Base-by-base conservation (phyloP, 2,888 invertebrate species). In the Listrodromus nycthemerus region DNA sequence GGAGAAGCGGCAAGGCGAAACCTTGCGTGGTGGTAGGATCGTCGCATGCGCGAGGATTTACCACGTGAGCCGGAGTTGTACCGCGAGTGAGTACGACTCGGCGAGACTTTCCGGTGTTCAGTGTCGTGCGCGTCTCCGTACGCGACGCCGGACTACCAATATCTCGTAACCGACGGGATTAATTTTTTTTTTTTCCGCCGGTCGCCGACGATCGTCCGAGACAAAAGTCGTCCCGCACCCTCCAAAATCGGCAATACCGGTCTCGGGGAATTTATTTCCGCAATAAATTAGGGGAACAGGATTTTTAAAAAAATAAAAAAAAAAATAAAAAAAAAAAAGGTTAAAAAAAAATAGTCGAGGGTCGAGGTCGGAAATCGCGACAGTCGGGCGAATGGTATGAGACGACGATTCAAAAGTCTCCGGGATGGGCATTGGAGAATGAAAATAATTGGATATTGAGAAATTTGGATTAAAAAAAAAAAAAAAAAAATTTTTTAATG, bases 11-110 rank as follows among this genome's bases (percentile, higher is more conserved):
- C 73, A 65, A 77, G 48, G 71, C 52, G 70, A 74, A 78, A 74
- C 65, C 55, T 24, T 58, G 24, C 70, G 78, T 70, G 86, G 78
- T 66, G 86, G 88, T 86, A 89, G 88, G 88, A 88, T 87, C 85
- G 90, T 91, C 91, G 92, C 92, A 92, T 92, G 92, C 92, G 92
- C 92, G 87, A 88, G 87, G 89, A 90, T 90, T 90, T 88, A 90
- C 90, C 92, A 92, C 92, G 92, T 92, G 92, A 92, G 92, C 89
- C 91, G 91, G 91, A 91, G 91, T 92, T 92, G 7, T 27, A 89
- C 89, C 88, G 84, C 83, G 87, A 88, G 89, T 48, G 88, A 88
- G 88, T 88, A 76, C 82, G 67, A 76, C 75, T 61, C 78, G 45
- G 33, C 27, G 89, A 88, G 91, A 89, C 89, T 89, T 91, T 88